Conservation (phyloP, 2,888 invertebrate genomes). For the Drymonia ruficornis region DNA sequence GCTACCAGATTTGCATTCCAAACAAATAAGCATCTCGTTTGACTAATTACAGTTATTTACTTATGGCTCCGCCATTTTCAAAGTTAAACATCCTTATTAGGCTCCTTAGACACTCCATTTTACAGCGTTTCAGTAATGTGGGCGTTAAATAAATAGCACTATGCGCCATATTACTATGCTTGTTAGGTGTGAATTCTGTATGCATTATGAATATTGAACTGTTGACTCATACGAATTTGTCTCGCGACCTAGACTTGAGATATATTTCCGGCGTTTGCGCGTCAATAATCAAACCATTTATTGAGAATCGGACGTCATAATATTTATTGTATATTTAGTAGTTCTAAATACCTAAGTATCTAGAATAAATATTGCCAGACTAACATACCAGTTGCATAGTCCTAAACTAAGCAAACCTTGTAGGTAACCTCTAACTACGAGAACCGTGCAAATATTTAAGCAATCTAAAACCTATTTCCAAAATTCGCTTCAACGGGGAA, state of each 20-base stretch:
- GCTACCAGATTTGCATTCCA: too few relatives aligned
- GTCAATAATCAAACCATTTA: slow-evolving; percentile 19
- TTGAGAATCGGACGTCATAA: slow-evolving; percentile 10
- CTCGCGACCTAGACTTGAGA: slow-evolving; percentile 8
- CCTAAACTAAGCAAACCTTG: too few relatives aligned
- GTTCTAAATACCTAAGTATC: background rate
- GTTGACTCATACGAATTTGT: background rate
- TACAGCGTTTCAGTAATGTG: background rate
- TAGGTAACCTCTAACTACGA: too few relatives aligned
- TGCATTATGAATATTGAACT: background rate
- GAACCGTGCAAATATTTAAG: too few relatives aligned
- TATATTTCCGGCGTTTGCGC: slow-evolving; percentile 16
- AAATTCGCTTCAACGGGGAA: too few relatives aligned
- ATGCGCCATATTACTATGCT: background rate
- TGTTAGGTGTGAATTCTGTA: background rate
- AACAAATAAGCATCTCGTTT: too few relatives aligned
- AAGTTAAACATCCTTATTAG: too few relatives aligned
- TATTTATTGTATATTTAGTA: background rate
- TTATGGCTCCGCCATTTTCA: too few relatives aligned
- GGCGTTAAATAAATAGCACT: background rate
- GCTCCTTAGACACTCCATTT: too few relatives aligned
- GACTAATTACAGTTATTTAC: too few relatives aligned
- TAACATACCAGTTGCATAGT: too few relatives aligned
- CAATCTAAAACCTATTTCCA: too few relatives aligned
- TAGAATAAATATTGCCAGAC: background rate